These are phyloP conservation scores for Peromyscus aztecus DNA, from an alignment of 2,797 vertebrate genomes.

Conservation along the genomic window DNA sequence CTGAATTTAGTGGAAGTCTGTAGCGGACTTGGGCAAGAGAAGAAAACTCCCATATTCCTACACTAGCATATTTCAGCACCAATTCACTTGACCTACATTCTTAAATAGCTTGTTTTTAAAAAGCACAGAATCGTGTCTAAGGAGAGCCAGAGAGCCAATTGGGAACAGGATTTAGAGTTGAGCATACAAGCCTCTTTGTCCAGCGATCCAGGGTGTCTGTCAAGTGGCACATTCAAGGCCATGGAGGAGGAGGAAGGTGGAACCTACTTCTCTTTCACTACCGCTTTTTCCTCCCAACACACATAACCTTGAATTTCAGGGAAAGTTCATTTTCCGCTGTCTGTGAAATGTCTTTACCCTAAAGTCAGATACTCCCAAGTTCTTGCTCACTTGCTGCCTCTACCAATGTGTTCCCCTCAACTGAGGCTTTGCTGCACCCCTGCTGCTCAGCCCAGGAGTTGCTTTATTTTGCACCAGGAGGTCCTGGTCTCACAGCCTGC, in stretches of 20 bases:
- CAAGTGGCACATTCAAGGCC: neutral
- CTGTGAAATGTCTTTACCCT: neutral
- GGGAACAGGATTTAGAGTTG: neutral
- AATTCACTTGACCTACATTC: conserved; percentile 15
- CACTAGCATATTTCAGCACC: neutral
- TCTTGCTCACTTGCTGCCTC: neutral
- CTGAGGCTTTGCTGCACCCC: neutral
- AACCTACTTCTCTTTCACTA: neutral
- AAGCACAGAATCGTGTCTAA: neutral
- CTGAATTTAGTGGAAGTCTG: neutral
- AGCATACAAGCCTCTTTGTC: neutral
- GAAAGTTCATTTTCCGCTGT: neutral
- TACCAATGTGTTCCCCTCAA: rapidly evolving
- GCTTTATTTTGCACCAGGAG: neutral
- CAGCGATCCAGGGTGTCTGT: no score
- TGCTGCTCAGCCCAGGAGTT: neutral
- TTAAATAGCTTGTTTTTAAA: neutral
- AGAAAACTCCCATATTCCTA: neutral
- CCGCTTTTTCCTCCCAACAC: neutral
- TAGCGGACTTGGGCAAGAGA: neutral
- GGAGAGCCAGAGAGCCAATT: neutral
- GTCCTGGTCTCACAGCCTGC: neutral
- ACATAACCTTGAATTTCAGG: neutral
- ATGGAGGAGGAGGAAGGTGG: neutral
- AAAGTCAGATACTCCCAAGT: neutral